Evolutionary conservation across 2,797 vertebrate genomes (phyloP).

Genomic region (Pelochelys cantorii): DNA sequence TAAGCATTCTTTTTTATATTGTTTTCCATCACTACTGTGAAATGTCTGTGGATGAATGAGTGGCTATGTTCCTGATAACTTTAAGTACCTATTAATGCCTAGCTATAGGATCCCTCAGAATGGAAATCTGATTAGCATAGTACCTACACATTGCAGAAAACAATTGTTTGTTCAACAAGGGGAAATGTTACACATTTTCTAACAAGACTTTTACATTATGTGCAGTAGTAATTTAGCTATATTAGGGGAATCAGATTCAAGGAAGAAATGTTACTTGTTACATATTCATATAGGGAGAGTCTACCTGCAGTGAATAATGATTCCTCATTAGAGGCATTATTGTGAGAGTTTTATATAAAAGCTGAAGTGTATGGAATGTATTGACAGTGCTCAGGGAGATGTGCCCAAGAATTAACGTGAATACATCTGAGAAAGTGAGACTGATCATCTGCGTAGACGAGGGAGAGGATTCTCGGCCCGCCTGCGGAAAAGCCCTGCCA

Average conservation of each 20-base stretch:
- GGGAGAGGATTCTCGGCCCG: background rate
- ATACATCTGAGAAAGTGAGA: background rate
- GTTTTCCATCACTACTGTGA: background rate
- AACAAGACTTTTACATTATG: slow-evolving; percentile 1
- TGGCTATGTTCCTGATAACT: slow-evolving; percentile 22
- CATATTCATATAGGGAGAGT: background rate
- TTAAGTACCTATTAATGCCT: background rate
- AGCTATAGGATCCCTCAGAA: background rate
- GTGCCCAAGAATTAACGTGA: background rate
- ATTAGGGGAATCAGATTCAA: slow-evolving; percentile 6
- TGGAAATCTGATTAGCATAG: background rate
- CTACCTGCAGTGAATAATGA: background rate
- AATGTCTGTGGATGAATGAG: background rate
- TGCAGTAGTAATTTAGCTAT: slow-evolving; percentile 15
- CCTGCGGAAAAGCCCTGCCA: background rate
- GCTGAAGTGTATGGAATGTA: background rate
- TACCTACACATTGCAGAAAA: slow-evolving; percentile 25
- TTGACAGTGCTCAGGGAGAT: background rate
- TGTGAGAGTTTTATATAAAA: background rate
- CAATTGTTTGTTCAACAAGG: slow-evolving; percentile 42
- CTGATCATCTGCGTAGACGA: background rate
- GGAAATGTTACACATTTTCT: slow-evolving; percentile 32
- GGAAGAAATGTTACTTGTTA: slow-evolving; percentile 8
- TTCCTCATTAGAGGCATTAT: background rate
- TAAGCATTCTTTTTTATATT: background rate